Evolutionary conservation across 2,113 vertebrate species (phyloP).

Genomic region (Crotalus helleri): DNA sequence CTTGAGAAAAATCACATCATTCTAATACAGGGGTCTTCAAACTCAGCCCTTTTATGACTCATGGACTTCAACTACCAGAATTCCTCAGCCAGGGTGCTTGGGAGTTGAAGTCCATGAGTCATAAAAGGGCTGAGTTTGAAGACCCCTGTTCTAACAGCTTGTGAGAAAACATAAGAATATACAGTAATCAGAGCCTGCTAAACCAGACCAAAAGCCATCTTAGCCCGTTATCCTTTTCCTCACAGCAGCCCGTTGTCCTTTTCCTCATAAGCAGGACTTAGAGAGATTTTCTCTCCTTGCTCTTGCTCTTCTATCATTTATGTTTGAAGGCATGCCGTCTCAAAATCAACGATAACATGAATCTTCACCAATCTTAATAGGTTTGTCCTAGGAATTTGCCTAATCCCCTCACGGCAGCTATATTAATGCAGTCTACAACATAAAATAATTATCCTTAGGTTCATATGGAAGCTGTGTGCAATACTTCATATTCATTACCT

Average conservation of each 20-base stretch:
- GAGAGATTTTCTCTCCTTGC: neutral
- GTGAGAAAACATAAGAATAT: neutral
- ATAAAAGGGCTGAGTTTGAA: no score
- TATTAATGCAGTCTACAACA: neutral
- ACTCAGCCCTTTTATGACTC: no score
- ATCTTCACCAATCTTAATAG: neutral
- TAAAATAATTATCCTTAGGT: neutral
- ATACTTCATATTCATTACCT: neutral
- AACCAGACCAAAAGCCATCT: neutral
- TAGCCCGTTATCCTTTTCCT: neutral
- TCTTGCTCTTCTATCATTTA: neutral
- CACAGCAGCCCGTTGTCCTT: neutral
- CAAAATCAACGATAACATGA: neutral
- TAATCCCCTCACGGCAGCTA: neutral
- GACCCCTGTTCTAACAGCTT: neutral
- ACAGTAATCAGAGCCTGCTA: neutral
- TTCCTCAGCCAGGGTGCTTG: no score
- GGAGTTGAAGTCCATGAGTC: no score
- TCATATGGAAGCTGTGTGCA: neutral
- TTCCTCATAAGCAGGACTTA: neutral
- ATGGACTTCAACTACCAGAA: no score
- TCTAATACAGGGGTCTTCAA: neutral
- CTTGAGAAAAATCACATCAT: neutral
- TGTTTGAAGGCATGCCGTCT: neutral
- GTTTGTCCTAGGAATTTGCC: neutral